Conservation (phyloP, 2,797 vertebrate genomes). For the Leptodactylus fallax region DNA sequence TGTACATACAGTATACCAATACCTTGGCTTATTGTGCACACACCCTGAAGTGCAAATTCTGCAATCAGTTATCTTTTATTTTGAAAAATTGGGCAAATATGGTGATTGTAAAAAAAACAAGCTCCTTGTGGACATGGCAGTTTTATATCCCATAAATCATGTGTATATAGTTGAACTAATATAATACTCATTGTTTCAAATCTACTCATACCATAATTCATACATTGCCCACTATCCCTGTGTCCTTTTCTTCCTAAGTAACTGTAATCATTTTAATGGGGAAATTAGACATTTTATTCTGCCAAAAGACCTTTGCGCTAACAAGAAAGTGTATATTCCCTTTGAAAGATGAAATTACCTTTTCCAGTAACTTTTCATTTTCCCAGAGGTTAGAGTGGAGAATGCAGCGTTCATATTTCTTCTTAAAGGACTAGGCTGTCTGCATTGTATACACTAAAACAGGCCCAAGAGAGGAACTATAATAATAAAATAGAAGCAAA, state of each 20-base stretch:
- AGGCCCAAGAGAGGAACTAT: conserved; percentile 1
- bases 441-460: not conserved
- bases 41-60: not conserved
- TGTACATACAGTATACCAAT: not conserved
- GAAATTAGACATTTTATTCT: not conserved
- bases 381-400: conserved; percentile 10
- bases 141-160: not conserved
- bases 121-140: not conserved
- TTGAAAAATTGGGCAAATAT: not conserved
- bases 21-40: not conserved
- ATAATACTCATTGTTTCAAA: not conserved
- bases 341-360: not conserved
- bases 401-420: not conserved
- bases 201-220: not conserved
- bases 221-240: not conserved
- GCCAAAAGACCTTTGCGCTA: not conserved
- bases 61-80: not conserved
- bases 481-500: conserved; percentile 1
- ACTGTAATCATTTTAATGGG: not conserved
- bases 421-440: conserved; percentile 18
- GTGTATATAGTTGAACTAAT: too few relatives aligned
- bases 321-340: not conserved
- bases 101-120: not conserved
- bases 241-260: not conserved
- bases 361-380: conserved; percentile 13